phyloP scores from a whole-genome alignment of 2,888 invertebrate genomes.

The Pseudanteris insignis region DNA sequence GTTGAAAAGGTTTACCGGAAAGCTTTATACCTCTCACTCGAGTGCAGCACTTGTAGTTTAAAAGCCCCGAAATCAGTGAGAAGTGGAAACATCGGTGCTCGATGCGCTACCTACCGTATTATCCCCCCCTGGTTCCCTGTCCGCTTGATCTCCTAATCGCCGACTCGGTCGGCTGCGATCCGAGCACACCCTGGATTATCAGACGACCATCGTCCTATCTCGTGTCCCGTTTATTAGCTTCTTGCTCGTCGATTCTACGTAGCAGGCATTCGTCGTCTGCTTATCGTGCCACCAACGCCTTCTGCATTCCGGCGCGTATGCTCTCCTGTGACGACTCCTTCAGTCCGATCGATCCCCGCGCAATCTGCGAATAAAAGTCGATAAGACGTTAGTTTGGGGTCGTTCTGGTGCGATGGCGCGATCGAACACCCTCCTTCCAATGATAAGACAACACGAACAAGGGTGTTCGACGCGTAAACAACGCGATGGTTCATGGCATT shows the following conservation, averaged over 20 bases:
- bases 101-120: constrained; percentile 1
- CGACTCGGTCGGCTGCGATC: constrained; percentile 35
- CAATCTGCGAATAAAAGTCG: constrained; percentile 36
- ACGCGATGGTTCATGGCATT: no score
- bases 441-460: constrained; percentile 5
- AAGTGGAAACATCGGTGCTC: neutral
- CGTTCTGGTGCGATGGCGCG: neutral
- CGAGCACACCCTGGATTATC: constrained; percentile 35
- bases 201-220: constrained; percentile 35
- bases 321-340: constrained; percentile 40
- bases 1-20: no score
- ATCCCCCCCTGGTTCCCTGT: constrained; percentile 9
- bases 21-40: no score
- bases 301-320: constrained; percentile 35
- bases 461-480: no score
- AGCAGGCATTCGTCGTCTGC: constrained; percentile 11
- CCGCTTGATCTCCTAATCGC: constrained; percentile 19
- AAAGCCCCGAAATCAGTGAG: no score
- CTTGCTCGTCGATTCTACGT: constrained; percentile 8
- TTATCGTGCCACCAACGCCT: constrained; percentile 30
- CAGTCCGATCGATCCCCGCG: constrained; percentile 34
- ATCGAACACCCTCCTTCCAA: constrained; percentile 9
- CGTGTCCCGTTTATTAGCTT: constrained; percentile 14
- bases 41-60: constrained; percentile 1
- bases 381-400: constrained; percentile 18